Conservation (phyloP, 2,797 vertebrate genomes). For the Odontamblyopus lacepedii region DNA sequence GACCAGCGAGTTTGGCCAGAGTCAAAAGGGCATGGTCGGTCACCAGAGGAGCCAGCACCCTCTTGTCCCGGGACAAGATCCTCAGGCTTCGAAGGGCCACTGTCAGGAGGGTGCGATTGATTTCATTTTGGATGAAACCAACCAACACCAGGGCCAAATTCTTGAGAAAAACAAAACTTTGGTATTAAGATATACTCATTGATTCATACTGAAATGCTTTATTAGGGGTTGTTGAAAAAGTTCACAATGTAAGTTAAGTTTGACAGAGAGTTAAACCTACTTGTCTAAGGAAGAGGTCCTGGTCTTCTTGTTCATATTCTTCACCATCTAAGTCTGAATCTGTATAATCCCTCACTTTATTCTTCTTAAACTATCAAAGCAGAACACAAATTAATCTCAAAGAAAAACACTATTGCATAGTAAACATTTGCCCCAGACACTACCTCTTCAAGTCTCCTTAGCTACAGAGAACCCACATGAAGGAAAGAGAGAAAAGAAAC, state of each 20-base stretch:
- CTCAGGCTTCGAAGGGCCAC: slow-evolving; percentile 72
- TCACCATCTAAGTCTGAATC: slow-evolving; percentile 77
- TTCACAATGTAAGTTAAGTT: neutral
- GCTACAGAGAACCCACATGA: slow-evolving; percentile 33
- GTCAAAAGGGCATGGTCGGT: slow-evolving; percentile 68
- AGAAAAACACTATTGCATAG: neutral
- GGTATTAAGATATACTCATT: no score
- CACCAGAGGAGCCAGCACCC: slow-evolving; percentile 74
- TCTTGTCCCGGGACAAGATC: slow-evolving; percentile 81
- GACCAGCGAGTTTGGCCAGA: slow-evolving; percentile 68
- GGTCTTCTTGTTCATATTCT: slow-evolving; percentile 61
- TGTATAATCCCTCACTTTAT: slow-evolving; percentile 72
- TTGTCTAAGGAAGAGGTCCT: slow-evolving; percentile 71
- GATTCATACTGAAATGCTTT: neutral
- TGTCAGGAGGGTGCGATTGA: slow-evolving; percentile 62
- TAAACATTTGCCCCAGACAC: neutral
- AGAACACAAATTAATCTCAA: neutral
- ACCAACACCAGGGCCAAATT: slow-evolving; percentile 73
- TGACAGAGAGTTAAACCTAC: slow-evolving; percentile 40
- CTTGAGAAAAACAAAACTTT: slow-evolving; percentile 44
- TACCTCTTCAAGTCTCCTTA: slow-evolving; percentile 70
- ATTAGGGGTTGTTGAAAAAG: neutral
- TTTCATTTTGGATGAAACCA: slow-evolving; percentile 65
- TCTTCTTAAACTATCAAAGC: slow-evolving; percentile 73
- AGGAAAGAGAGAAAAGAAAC: slow-evolving; percentile 14